Conservation (phyloP, 2,113 vertebrate genomes). For the Bubo blakistoni region DNA sequence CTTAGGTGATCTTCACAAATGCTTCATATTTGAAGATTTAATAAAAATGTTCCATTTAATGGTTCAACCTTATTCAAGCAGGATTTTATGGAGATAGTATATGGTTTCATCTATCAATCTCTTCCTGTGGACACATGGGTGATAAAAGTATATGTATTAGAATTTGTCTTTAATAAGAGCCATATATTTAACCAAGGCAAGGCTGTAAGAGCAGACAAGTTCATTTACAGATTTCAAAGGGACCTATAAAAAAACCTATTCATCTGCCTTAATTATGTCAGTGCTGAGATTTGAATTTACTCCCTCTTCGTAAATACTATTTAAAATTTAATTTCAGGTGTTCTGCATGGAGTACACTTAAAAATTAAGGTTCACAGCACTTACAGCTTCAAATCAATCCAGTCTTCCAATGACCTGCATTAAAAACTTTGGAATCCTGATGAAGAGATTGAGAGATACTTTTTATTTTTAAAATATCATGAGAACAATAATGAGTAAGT, state of each 20-base stretch:
- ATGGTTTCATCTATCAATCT: slow-evolving; percentile 50
- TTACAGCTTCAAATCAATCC: slow-evolving; percentile 38
- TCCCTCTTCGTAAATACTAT: slow-evolving; percentile 61
- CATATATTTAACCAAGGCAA: slow-evolving; percentile 66
- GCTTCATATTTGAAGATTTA: slow-evolving; percentile 29
- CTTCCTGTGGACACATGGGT: slow-evolving; percentile 46
- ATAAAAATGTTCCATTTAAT: slow-evolving; percentile 56
- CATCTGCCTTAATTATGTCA: slow-evolving; percentile 66
- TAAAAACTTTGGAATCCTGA: slow-evolving; percentile 23
- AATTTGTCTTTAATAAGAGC: slow-evolving; percentile 70
- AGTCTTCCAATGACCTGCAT: not conserved
- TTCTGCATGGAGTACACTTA: slow-evolving; percentile 48
- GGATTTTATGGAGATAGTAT: slow-evolving; percentile 66
- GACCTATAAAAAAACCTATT: slow-evolving; percentile 54
- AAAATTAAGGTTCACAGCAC: slow-evolving; percentile 60
- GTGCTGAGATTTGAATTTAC: slow-evolving; percentile 51
- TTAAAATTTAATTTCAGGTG: slow-evolving; percentile 68
- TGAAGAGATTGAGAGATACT: not conserved
- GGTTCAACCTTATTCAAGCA: not conserved
- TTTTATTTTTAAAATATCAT: slow-evolving; percentile 1
- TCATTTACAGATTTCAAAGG: slow-evolving; percentile 63
- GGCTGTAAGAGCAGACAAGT: slow-evolving; percentile 39
- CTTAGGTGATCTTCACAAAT: slow-evolving; percentile 23
- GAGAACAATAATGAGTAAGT: slow-evolving; percentile 9
- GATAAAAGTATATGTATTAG: slow-evolving; percentile 68